These are phyloP conservation scores for Todiramphus saurophagus DNA, from an alignment of 2,113 vertebrate species.

Conservation along the genomic window DNA sequence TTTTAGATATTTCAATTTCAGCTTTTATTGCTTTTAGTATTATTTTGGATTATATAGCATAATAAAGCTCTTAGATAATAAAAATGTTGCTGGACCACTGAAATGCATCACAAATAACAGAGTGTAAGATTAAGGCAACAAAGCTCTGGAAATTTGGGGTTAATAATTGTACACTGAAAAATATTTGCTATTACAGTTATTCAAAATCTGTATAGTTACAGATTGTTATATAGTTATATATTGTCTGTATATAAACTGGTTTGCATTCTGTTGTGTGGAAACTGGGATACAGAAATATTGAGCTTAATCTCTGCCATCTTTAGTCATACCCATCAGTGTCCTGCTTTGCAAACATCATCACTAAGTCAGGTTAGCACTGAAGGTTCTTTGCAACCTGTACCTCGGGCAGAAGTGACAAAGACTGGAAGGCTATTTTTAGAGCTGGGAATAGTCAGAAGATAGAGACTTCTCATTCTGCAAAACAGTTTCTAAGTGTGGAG, in stretches of 20 bases:
- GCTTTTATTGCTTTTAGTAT: background rate
- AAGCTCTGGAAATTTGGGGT: background rate
- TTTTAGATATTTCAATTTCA: background rate
- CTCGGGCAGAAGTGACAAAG: background rate
- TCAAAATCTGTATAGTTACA: background rate
- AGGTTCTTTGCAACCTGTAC: background rate
- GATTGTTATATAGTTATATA: background rate
- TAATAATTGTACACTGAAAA: background rate
- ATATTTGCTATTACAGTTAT: background rate
- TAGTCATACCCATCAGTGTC: background rate
- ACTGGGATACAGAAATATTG: background rate
- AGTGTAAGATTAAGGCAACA: background rate
- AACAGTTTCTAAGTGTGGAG: conserved; percentile 11
- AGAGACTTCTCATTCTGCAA: background rate
- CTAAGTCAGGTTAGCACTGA: background rate
- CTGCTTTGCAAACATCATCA: background rate
- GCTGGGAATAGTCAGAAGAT: background rate
- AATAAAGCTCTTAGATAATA: background rate
- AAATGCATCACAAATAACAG: background rate
- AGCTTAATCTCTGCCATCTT: background rate
- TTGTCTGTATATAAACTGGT: background rate
- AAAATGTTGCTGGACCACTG: background rate
- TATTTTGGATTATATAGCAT: background rate
- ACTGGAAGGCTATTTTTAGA: conserved; percentile 11
- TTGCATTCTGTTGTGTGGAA: background rate